Conservation (phyloP, 1,140 invertebrate genomes). For the Fopius arisanus region DNA sequence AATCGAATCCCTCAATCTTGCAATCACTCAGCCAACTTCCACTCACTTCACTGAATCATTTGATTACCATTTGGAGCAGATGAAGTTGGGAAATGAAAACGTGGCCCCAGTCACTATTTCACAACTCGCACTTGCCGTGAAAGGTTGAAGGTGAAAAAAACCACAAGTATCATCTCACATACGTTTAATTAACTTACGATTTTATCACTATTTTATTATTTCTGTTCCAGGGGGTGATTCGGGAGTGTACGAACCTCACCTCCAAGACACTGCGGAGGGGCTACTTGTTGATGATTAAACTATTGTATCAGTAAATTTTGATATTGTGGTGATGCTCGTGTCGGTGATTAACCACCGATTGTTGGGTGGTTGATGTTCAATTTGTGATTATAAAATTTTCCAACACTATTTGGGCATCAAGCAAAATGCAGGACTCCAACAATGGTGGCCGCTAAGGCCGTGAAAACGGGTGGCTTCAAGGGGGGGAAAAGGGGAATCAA, state of each 20-base stretch:
- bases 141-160: neutral
- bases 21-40: neutral
- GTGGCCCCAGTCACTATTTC: neutral
- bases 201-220: neutral
- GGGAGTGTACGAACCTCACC: slow-evolving; percentile 5
- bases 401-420: slow-evolving; percentile 39
- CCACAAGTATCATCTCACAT: neutral
- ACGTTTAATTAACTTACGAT: neutral
- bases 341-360: neutral
- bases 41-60: slow-evolving; percentile 12
- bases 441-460: slow-evolving; percentile 55
- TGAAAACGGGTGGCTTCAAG: neutral
- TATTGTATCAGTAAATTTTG: neutral
- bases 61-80: slow-evolving; percentile 11
- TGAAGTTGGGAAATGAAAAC: neutral
- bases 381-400: neutral
- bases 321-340: neutral
- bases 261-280: neutral
- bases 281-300: slow-evolving; percentile 10
- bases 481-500: slow-evolving; percentile 39
- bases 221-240: neutral
- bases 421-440: slow-evolving; percentile 59
- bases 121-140: neutral
- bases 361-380: neutral
- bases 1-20: neutral